A percentile compares a stretch with the other conserved stretches of the same genome.
Conservation (phyloP, 2,113 vertebrate genomes). For the Pterophyllum scalare region DNA sequence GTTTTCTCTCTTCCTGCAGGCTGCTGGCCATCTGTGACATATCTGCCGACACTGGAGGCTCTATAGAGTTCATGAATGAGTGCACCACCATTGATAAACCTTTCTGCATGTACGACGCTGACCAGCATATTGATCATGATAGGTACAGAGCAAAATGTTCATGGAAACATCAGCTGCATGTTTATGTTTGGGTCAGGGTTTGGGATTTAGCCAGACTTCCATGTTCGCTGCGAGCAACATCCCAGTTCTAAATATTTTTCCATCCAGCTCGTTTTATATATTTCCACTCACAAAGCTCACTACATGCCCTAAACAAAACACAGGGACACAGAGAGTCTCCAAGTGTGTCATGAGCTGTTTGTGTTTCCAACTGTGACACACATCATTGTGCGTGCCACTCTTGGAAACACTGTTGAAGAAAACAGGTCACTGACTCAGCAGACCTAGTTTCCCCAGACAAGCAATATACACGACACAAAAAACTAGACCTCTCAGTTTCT, state of each 20-base stretch:
- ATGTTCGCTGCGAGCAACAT: neutral
- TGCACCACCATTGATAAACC: conserved; percentile 96
- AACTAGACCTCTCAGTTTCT: neutral
- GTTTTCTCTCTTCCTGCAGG: conserved; percentile 70
- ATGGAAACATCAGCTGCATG: neutral
- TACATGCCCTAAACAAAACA: too few species aligned
- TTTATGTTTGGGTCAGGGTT: neutral
- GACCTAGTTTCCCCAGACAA: neutral
- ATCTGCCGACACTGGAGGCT: conserved; percentile 94
- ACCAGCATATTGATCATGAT: conserved; percentile 94
- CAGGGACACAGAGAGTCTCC: too few species aligned
- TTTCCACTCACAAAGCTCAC: neutral
- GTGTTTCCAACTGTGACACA: too few species aligned
- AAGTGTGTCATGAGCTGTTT: too few species aligned
- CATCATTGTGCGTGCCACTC: neutral
- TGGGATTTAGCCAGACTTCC: neutral
- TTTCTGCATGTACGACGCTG: conserved; percentile 97
- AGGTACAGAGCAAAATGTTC: conserved; percentile 78
- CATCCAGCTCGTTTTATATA: neutral
- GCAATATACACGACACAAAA: neutral
- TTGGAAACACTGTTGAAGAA: neutral
- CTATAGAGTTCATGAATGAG: conserved; percentile 97
- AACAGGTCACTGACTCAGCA: neutral
- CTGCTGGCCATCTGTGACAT: conserved; percentile 97
- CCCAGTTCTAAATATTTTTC: neutral